These are phyloP conservation scores for Luehdorfia chinensis DNA, from an alignment of 1,140 invertebrate genomes.

Conservation along the genomic window DNA sequence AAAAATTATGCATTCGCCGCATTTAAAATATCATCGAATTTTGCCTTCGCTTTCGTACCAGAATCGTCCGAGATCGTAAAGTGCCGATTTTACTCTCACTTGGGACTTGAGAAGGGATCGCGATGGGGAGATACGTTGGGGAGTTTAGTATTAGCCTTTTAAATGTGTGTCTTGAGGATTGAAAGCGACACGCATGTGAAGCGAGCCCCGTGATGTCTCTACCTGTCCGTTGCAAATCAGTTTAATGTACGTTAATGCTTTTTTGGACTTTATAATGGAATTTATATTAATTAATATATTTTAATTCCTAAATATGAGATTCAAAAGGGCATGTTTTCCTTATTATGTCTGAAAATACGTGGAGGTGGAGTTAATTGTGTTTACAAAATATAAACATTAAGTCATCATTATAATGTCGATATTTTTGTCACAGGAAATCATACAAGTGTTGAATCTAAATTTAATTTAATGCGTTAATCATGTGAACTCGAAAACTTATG, in stretches of 20 bases:
- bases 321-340: too few species aligned
- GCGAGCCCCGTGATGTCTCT: constrained; percentile 1
- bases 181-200: not conserved
- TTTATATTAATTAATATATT: too few species aligned
- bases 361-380: too few species aligned
- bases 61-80: not conserved
- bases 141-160: not conserved
- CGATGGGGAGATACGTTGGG: not conserved
- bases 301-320: too few species aligned
- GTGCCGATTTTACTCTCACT: not conserved
- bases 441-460: too few species aligned
- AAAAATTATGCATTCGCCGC: not conserved
- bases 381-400: too few species aligned
- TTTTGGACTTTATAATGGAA: constrained; percentile 1
- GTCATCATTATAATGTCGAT: too few species aligned
- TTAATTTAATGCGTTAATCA: too few species aligned
- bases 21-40: constrained; percentile 2
- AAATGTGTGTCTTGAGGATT: constrained; percentile 3
- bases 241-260: constrained; percentile 3
- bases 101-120: too few species aligned
- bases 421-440: too few species aligned
- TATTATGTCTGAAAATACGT: too few species aligned
- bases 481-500: too few species aligned
- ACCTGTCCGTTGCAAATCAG: not conserved
- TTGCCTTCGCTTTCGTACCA: not conserved